phyloP scores from a whole-genome alignment of 2,113 vertebrate species.

The Hypanus sabinus region DNA sequence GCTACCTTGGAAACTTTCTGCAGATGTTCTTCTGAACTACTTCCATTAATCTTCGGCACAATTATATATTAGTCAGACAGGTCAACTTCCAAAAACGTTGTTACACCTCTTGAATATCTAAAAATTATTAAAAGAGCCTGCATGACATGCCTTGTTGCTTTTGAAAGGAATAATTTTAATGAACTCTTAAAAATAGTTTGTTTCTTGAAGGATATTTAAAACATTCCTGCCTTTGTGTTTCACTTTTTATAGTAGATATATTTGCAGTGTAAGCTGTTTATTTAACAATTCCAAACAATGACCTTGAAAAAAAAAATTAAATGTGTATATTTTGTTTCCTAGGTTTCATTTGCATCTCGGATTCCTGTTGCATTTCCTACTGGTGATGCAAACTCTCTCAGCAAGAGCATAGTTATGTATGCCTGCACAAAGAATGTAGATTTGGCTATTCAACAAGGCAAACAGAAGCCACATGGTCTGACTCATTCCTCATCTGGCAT shows the following conservation, averaged over 20 bases:
- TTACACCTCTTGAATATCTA: neutral
- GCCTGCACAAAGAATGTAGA: conserved; percentile 96
- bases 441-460: conserved; percentile 87
- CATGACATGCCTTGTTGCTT: neutral
- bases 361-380: conserved; percentile 95
- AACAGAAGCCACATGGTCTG: conserved; percentile 71
- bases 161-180: neutral
- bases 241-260: neutral
- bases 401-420: conserved; percentile 93
- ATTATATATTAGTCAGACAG: neutral
- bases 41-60: neutral
- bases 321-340: conserved; percentile 42
- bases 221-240: neutral
- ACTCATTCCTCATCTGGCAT: conserved; percentile 70
- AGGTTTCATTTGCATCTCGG: conserved; percentile 96
- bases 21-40: neutral
- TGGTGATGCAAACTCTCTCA: conserved; percentile 90
- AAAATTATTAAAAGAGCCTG: neutral
- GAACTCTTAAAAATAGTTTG: neutral
- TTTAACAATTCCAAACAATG: conserved; percentile 22
- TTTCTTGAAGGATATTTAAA: neutral
- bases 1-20: neutral
- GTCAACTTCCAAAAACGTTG: neutral
- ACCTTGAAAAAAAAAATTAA: neutral
- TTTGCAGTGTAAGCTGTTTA: conserved; percentile 10